A percentile compares a stretch with the other conserved stretches of the same genome.
phyloP scores from a whole-genome alignment of 2,113 vertebrate genomes.

The Etheostoma spectabile region DNA sequence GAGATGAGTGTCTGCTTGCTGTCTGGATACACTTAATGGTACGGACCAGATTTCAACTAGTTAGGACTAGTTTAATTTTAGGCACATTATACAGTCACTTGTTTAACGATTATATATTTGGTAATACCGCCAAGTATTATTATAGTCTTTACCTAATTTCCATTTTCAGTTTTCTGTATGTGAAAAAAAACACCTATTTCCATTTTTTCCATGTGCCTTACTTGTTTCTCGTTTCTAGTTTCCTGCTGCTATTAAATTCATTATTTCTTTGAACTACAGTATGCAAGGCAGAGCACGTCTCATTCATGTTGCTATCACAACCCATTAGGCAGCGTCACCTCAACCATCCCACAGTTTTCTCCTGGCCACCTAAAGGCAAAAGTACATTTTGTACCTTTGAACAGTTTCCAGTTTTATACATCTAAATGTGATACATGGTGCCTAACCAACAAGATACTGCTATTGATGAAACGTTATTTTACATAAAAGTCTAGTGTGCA shows the following conservation, averaged over 20 bases:
- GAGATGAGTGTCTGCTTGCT: neutral
- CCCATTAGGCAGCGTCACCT: neutral
- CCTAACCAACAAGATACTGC: neutral
- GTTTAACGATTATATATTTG: neutral
- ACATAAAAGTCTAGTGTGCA: neutral
- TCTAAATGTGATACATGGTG: neutral
- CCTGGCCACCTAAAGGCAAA: neutral
- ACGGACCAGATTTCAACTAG: neutral
- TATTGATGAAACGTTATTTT: neutral
- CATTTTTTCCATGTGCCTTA: neutral
- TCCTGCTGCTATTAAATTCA: neutral
- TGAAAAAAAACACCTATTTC: neutral
- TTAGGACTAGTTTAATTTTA: neutral
- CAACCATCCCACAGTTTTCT: neutral
- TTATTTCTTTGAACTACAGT: neutral
- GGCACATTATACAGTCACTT: neutral
- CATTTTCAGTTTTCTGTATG: neutral
- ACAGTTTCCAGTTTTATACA: neutral
- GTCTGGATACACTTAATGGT: neutral
- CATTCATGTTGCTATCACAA: conserved; percentile 8
- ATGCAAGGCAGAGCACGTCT: neutral
- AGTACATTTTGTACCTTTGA: neutral
- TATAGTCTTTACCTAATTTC: neutral
- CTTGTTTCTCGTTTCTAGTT: neutral
- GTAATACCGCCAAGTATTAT: neutral